These are phyloP conservation scores for Tauraco hartlaubi DNA, from an alignment of 2,797 vertebrate species.

Conservation along the genomic window DNA sequence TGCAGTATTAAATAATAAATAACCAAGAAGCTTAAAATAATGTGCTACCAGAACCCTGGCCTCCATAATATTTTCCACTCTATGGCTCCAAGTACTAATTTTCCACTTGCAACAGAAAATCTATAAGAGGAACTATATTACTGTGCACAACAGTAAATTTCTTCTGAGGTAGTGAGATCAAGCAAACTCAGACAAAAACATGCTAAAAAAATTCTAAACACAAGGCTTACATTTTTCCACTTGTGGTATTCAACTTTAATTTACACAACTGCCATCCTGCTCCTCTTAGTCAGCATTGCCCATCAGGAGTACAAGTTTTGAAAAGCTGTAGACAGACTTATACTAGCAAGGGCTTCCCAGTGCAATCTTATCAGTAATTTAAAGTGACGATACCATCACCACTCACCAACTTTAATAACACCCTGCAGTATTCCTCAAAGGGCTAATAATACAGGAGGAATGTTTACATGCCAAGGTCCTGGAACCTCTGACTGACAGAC, in stretches of 20 bases:
- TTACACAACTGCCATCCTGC: background rate
- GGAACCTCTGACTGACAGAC: background rate
- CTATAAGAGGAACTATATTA: background rate
- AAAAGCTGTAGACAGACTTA: background rate
- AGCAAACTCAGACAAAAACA: background rate
- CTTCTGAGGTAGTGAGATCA: background rate
- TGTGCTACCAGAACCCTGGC: background rate
- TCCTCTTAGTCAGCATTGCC: background rate
- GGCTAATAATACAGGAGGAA: background rate
- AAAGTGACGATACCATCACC: background rate
- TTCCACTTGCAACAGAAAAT: constrained; percentile 6
- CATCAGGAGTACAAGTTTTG: background rate
- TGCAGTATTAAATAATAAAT: constrained; percentile 30
- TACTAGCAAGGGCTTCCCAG: background rate
- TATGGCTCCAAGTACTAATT: background rate
- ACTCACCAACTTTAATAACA: background rate
- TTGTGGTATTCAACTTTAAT: background rate
- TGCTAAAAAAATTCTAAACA: background rate
- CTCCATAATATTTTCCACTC: background rate
- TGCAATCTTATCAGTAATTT: background rate
- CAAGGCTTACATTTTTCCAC: background rate
- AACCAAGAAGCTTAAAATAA: constrained; percentile 8
- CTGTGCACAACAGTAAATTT: background rate
- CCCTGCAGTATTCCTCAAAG: background rate
- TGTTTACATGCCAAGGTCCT: background rate